Percentiles rank a stretch among this genome's conserved stretches.
phyloP scores from a whole-genome alignment of 2,797 vertebrate genomes.

The Darevskia mixta region DNA sequence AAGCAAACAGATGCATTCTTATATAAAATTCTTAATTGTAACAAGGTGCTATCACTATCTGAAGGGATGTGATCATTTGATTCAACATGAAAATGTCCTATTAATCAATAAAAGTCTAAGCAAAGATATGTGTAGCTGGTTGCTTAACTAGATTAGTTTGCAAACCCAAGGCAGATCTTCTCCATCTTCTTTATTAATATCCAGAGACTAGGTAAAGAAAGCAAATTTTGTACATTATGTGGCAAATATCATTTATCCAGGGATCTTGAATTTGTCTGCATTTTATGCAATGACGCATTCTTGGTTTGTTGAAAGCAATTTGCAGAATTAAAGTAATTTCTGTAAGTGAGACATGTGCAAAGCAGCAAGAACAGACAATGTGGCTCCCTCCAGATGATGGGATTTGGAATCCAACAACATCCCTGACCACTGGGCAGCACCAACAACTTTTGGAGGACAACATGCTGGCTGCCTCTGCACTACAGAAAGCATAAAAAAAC shows the following conservation, averaged over 20 bases:
- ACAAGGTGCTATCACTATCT: neutral
- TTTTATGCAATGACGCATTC: neutral
- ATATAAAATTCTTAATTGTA: neutral
- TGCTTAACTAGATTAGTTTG: conserved; percentile 10
- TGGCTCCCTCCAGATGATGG: neutral
- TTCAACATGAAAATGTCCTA: neutral
- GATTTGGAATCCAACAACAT: neutral
- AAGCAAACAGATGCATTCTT: neutral
- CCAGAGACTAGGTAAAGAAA: neutral
- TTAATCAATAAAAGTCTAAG: neutral
- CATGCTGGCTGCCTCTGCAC: no score
- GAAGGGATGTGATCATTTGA: no score
- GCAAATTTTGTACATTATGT: neutral
- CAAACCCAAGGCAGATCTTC: neutral
- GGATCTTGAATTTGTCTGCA: neutral
- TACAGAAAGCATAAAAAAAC: neutral
- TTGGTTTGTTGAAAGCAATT: neutral
- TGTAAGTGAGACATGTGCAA: neutral
- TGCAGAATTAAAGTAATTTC: neutral
- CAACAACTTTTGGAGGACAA: neutral
- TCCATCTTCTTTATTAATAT: conserved; percentile 6
- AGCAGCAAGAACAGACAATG: neutral
- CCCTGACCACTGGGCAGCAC: no score
- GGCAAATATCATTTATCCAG: neutral
- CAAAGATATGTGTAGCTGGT: neutral